Evolutionary conservation across 2,797 vertebrate genomes (phyloP).

Genomic region (Schizopygopsis malacanthus): DNA sequence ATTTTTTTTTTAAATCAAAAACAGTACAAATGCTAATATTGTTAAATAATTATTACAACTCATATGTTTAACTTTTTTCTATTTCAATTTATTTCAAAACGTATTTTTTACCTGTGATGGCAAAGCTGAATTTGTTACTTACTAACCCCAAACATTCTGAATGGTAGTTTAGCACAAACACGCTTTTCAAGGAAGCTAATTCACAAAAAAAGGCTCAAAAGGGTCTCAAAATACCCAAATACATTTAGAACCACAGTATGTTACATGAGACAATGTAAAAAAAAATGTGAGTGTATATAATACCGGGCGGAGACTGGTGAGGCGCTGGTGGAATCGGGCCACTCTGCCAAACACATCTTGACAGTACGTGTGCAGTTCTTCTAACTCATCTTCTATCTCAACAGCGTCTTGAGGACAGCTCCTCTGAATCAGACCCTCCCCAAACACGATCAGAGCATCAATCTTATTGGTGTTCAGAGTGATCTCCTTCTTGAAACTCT

Average conservation of each 20-base stretch:
- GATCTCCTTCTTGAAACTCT: slow-evolving; percentile 96
- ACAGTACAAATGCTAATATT: no score
- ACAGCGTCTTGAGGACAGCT: slow-evolving; percentile 87
- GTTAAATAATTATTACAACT: no score
- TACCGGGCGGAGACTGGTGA: slow-evolving; percentile 82
- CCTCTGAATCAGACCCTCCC: slow-evolving; percentile 91
- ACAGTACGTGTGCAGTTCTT: slow-evolving; percentile 92
- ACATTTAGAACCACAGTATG: neutral
- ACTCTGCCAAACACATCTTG: slow-evolving; percentile 93
- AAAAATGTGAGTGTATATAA: slow-evolving; percentile 41
- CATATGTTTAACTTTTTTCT: no score
- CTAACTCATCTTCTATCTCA: slow-evolving; percentile 90
- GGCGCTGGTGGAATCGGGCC: slow-evolving; percentile 89
- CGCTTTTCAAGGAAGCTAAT: neutral
- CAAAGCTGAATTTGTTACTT: neutral
- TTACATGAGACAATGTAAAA: slow-evolving; percentile 11
- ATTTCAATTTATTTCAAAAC: no score
- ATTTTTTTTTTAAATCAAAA: neutral
- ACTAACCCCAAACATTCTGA: neutral
- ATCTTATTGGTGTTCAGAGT: slow-evolving; percentile 91
- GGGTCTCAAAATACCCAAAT: neutral
- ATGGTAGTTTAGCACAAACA: neutral
- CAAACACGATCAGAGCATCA: slow-evolving; percentile 90
- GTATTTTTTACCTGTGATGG: no score
- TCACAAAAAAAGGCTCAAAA: neutral